These are phyloP conservation scores for Moxostoma hubbsi DNA, from an alignment of 2,797 vertebrate species.

Conservation along the genomic window DNA sequence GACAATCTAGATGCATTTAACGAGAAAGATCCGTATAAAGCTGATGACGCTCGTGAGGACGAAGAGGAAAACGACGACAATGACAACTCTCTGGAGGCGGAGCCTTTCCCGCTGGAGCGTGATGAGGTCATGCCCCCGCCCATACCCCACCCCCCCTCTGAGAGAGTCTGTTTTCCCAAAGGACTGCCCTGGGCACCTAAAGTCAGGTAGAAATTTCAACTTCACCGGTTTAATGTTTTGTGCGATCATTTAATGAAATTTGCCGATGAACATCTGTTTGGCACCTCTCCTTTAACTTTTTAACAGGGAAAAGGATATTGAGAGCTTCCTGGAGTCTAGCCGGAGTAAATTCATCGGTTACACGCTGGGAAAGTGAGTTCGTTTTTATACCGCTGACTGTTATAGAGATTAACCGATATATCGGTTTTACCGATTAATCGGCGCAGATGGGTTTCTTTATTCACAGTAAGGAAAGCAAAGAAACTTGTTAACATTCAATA, in stretches of 20 bases:
- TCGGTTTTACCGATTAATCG: too few relatives aligned
- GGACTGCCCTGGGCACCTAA: slow-evolving; percentile 98
- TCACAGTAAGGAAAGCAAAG: neutral
- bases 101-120: slow-evolving; percentile 91
- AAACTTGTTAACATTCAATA: too few relatives aligned
- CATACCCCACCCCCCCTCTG: slow-evolving; percentile 87
- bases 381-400: neutral
- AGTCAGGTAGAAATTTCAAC: slow-evolving; percentile 84
- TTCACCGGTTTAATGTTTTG: neutral
- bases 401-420: too few relatives aligned
- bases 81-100: slow-evolving; percentile 90
- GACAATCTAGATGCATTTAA: slow-evolving; percentile 98
- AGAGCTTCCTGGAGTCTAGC: slow-evolving; percentile 96
- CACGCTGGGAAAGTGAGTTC: slow-evolving; percentile 90
- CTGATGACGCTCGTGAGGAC: slow-evolving; percentile 91
- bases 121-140: slow-evolving; percentile 96
- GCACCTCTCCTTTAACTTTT: slow-evolving; percentile 6
- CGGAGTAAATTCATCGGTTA: slow-evolving; percentile 99
- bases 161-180: slow-evolving; percentile 92
- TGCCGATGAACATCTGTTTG: neutral
- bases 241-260: neutral
- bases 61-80: slow-evolving; percentile 96
- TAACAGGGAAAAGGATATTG: slow-evolving; percentile 95
- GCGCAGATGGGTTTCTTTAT: too few relatives aligned
- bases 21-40: slow-evolving; percentile 94